phyloP scores from a whole-genome alignment of 2,888 invertebrate genomes.

The Chydorus sphaericus region DNA sequence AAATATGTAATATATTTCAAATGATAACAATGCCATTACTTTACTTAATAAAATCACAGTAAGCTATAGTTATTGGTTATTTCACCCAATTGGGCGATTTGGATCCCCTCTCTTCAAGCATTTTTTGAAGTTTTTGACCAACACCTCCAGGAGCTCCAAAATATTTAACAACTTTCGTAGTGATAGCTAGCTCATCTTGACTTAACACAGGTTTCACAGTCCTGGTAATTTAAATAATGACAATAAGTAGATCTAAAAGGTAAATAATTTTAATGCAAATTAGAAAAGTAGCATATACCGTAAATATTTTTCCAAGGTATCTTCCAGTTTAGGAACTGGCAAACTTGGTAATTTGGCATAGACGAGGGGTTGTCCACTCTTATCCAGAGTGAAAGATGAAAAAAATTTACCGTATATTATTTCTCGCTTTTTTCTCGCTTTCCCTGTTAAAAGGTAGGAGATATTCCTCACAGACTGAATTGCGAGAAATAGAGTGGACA shows the following conservation, averaged over 20 bases:
- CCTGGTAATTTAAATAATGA: too few species aligned
- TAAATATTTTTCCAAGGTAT: conserved; percentile 60
- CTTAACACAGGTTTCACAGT: conserved; percentile 63
- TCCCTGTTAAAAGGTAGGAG: too few species aligned
- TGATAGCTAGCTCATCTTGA: conserved; percentile 50
- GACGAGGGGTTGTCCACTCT: too few species aligned
- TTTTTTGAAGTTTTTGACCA: conserved; percentile 54
- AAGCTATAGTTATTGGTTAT: too few species aligned
- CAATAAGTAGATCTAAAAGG: too few species aligned
- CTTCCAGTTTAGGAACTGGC: conserved; percentile 64
- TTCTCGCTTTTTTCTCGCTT: too few species aligned
- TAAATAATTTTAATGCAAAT: not conserved
- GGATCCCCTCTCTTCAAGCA: conserved; percentile 50
- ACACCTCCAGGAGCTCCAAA: conserved; percentile 45
- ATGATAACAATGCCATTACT: too few species aligned
- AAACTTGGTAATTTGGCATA: conserved; percentile 42
- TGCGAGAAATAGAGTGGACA: too few species aligned
- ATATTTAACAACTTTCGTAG: conserved; percentile 47
- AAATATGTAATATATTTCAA: conserved; percentile 13
- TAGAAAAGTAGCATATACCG: conserved; percentile 26
- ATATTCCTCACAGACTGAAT: too few species aligned
- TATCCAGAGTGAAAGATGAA: too few species aligned
- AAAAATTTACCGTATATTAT: too few species aligned
- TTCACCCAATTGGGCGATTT: conserved; percentile 57
- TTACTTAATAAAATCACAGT: too few species aligned